Evolutionary conservation across 2,797 vertebrate genomes (phyloP).

Genomic region (Lepus oiostolus): DNA sequence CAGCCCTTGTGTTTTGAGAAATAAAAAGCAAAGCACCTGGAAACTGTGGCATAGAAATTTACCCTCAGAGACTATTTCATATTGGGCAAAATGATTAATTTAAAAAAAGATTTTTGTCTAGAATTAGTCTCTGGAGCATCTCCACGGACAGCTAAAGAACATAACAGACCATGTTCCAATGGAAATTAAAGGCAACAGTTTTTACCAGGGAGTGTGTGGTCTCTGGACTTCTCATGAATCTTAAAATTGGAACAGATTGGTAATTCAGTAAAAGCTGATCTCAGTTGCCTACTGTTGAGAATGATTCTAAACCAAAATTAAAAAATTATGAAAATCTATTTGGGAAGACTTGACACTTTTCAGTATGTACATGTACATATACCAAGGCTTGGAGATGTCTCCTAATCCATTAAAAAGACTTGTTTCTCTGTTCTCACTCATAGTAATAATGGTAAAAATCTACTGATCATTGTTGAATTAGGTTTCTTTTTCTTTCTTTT

Average conservation of each 20-base stretch:
- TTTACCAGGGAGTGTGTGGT: background rate
- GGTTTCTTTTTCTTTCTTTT: background rate
- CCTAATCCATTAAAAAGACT: background rate
- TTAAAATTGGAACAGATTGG: background rate
- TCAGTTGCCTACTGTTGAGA: background rate
- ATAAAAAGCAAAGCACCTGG: background rate
- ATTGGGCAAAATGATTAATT: background rate
- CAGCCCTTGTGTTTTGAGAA: background rate
- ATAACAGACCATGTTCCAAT: background rate
- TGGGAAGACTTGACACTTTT: background rate
- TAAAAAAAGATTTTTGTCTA: background rate
- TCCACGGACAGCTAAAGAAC: background rate
- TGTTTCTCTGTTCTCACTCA: background rate
- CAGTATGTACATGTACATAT: accelerated
- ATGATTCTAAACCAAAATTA: background rate
- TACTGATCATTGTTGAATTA: background rate
- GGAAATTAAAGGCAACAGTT: background rate
- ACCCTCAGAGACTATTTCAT: background rate
- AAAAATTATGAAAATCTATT: background rate
- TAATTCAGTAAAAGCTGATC: background rate
- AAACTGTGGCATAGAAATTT: background rate
- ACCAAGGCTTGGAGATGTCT: background rate
- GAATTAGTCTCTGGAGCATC: background rate
- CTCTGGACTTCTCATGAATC: background rate
- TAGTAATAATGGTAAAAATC: background rate